Evolutionary conservation across 2,797 vertebrate genomes (phyloP), one percentile per base, ranked within the genome.

Genomic region (Catamblyrhynchus diadema): DNA sequence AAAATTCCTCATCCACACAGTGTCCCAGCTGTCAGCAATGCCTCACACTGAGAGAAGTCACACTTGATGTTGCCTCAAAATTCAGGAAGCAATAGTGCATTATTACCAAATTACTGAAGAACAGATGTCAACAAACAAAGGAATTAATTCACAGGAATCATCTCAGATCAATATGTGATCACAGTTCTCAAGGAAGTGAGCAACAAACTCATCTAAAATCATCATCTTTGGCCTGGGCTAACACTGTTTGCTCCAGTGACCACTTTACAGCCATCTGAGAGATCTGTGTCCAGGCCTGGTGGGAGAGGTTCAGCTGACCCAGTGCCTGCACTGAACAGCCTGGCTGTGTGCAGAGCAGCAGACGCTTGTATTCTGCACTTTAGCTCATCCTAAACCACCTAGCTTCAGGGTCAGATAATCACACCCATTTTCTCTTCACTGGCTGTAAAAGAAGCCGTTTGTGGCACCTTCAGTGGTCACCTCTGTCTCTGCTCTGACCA

Each of bases 41-140:
- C 10, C 45, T 88, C 37, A 27, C 66, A 37, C 21, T 12, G 53
- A 33, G 53, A 56, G 15, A 75, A 51, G 28, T 48, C 65, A 70
- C 47, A 32, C 18, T 44, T 48, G 28, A 32, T 27, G 41, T 8
- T 32, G 3, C 41, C 37, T 50, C 12, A 48, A 77, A 79, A 50
- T 18, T 28, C 19, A 8, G 25, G 27, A 64, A 61, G 12, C 2
- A 65, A 5, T 6, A 57, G 5, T 0, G 0, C 14, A 20, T 82
- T 86, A 24, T 69, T 60, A 35, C 30, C 17, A 45, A 41, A 22
- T n/a, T 57, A 53, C 45, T 59, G n/a, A 82, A 70, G 62, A 47
- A 28, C 7, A 54, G 30, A 79, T 57, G 12, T 32, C 21, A 50
- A 51, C 8, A 86, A 86, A 51, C 41, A 2, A 72, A 84, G 47